Percentiles rank a stretch among this genome's conserved stretches.
These are phyloP conservation scores for Chiroxiphia lanceolata DNA, from an alignment of 2,797 vertebrate genomes.

Conservation along the genomic window DNA sequence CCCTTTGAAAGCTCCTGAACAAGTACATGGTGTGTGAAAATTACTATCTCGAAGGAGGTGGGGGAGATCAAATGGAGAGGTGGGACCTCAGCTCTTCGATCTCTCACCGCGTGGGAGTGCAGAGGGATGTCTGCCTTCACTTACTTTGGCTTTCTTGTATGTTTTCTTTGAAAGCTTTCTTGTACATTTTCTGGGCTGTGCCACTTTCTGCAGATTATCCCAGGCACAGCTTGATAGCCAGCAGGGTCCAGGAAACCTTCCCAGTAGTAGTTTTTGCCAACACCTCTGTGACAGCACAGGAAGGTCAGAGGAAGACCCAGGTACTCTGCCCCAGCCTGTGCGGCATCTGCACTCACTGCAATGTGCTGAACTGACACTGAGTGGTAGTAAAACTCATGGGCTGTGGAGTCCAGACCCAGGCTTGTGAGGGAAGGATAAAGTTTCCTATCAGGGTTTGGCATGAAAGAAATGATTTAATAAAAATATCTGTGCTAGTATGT, in stretches of 20 bases:
- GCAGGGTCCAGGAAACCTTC: neutral
- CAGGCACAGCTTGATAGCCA: neutral
- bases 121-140: neutral
- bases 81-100: neutral
- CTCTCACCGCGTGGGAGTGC: neutral
- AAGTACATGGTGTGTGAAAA: accelerated
- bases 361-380: neutral
- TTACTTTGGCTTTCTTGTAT: neutral
- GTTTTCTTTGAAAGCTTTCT: no score
- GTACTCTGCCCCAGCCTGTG: neutral
- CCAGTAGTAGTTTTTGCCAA: neutral
- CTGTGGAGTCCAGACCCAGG: neutral
- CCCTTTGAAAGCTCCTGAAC: neutral
- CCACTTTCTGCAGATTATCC: neutral
- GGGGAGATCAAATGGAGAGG: neutral
- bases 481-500: neutral
- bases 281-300: accelerated
- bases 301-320: neutral
- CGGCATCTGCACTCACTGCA: accelerated
- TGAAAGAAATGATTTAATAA: neutral
- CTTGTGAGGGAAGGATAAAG: neutral
- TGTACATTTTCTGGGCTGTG: neutral
- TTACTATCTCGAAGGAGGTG: neutral
- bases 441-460: neutral
- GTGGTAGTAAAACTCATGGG: neutral